Evolutionary conservation across 2,888 invertebrate species (phyloP), one percentile per base, ranked within the genome.

Genomic region (Hedya salicella): DNA sequence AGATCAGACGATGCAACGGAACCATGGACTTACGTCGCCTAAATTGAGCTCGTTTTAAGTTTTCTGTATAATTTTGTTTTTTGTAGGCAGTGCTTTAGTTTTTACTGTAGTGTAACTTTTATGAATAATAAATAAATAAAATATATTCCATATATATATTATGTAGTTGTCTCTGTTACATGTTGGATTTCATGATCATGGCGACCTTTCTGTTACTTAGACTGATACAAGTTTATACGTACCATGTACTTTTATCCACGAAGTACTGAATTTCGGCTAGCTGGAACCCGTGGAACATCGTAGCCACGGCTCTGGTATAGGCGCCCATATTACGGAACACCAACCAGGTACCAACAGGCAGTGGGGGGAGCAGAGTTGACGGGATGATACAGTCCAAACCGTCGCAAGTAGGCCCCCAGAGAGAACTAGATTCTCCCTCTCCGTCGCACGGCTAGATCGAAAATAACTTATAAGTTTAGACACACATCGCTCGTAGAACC

Each of bases 281-380:
- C 9, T 14, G 14, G 4, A 50, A 30, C n/a, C 49, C 30, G 3
- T 50, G 14, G 30, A 50, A 50, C 3, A 13, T 16, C 2, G 49
- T 32, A n/a, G 49, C 16, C 3, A 50, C 0, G 9, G 30, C 30
- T 14, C 14, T 50, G 14, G 49, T 30, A 25, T 50, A 50, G 11
- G 49, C 49, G 9, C 49, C 49, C 49, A 50, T 50, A n/a, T 50
- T n/a, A 1, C 49, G 30, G 30, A 50, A 50, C 14, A 50, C 14
- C 0, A 50, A 9, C 49, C 49, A 50, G 9, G 30, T 21, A 2
- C 49, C 49, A 8, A 50, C 16, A 2, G 49, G 49, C 30, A 50
- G 3, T 9, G 49, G 49, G 6, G 49, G 49, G 2, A 50, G 30
- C 3, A 50, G 49, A 2, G 16, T 50, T 5, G 49, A 50, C 1